Conservation (phyloP, 2,113 vertebrate genomes). For the Eulemur rufifrons region DNA sequence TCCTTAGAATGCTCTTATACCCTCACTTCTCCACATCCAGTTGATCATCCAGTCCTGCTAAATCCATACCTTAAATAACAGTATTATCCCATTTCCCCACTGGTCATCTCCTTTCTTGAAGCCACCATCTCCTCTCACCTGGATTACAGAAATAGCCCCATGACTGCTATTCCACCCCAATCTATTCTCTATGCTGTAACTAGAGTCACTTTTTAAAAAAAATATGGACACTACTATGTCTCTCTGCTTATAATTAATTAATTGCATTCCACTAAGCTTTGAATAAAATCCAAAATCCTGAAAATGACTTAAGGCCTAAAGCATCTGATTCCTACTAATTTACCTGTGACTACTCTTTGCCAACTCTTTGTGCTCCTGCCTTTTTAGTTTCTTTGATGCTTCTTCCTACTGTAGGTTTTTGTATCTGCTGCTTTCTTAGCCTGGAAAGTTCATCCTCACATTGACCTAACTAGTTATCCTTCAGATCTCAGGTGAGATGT, state of each 20-base stretch:
- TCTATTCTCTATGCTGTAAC: neutral
- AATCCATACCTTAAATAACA: neutral
- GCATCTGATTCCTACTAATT: neutral
- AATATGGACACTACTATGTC: neutral
- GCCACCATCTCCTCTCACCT: neutral
- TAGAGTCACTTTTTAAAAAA: neutral
- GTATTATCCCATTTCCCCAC: neutral
- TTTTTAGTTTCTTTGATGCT: neutral
- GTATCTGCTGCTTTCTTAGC: neutral
- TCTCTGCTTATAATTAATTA: neutral
- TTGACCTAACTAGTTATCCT: neutral
- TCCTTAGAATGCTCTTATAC: neutral
- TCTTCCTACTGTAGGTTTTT: neutral
- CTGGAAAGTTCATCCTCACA: fast-evolving
- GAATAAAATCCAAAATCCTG: neutral
- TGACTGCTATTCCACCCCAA: neutral
- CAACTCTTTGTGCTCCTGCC: neutral
- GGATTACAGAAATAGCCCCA: neutral
- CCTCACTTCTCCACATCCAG: neutral
- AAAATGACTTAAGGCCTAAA: neutral
- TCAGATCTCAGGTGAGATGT: neutral
- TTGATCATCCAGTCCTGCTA: neutral
- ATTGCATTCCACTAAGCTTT: neutral
- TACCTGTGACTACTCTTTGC: neutral
- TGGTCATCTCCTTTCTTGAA: neutral